A percentile compares a stretch with the other conserved stretches of the same genome.
Evolutionary conservation across 2,113 vertebrate genomes (phyloP).

Genomic region (Proterorhinus semilunaris): DNA sequence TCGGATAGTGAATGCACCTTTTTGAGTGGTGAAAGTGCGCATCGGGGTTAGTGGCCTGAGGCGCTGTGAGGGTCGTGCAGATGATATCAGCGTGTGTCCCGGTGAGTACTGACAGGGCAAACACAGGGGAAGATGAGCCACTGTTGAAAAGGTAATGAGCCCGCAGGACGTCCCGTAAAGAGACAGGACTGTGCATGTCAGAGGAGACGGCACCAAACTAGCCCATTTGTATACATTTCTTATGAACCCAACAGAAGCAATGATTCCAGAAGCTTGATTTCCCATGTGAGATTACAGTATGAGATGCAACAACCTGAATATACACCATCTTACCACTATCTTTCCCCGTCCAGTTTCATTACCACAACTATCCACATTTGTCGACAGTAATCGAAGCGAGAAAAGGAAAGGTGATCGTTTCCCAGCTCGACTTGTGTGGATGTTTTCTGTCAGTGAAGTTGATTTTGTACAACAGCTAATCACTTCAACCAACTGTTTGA

Average conservation of each 20-base stretch:
- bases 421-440: neutral
- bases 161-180: slow-evolving; percentile 22
- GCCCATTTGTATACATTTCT: slow-evolving; percentile 1
- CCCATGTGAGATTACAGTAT: no score
- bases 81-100: slow-evolving; percentile 33
- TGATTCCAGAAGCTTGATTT: no score
- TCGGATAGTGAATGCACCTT: neutral
- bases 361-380: no score
- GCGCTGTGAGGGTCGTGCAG: slow-evolving; percentile 25
- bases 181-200: slow-evolving; percentile 36
- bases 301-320: no score
- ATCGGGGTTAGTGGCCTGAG: slow-evolving; percentile 15
- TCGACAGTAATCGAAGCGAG: neutral
- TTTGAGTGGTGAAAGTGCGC: neutral
- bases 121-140: slow-evolving; percentile 31
- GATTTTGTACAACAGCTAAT: neutral
- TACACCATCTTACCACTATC: neutral
- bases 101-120: slow-evolving; percentile 11
- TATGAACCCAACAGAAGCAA: neutral
- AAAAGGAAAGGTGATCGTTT: neutral
- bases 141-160: slow-evolving; percentile 31
- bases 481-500: neutral
- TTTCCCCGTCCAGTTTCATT: neutral
- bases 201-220: slow-evolving; percentile 8
- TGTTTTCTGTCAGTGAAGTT: neutral